Base-by-base conservation (phyloP, 1,140 invertebrate species). In the Conus ventricosus region DNA sequence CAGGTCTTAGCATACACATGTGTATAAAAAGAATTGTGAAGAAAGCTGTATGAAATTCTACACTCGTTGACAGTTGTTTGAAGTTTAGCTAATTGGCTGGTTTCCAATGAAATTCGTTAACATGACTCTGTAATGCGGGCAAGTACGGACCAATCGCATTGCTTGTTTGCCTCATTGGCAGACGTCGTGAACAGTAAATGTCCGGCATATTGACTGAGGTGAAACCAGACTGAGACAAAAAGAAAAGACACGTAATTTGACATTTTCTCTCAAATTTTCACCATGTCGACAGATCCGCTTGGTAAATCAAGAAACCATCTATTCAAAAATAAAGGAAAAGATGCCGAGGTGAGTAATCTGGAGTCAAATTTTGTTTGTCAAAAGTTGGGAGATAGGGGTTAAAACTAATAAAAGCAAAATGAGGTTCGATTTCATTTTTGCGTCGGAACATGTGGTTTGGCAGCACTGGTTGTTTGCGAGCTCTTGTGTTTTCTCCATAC, bases 241-340 rank as follows among this genome's bases (percentile, higher is more conserved):
- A 67, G 53, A 87, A 85, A 87, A 78, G 71, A 78, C 54, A 55
- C 54, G 25, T 76, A n/a, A 75, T 87, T 27, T 78, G 51, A 27
- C 85, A 55, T 55, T 76, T 80, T 27, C 6, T 11, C 17, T 39
- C 84, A 63, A 25, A 60, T 63, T 51, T 27, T n/a, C 85, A 84
- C 87, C 25, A 91, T 91, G 90, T 84, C 88, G 80, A 67, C 89
- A 71, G 90, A 91, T 87, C 85, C 90, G 39, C 54, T 86, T 78
- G 88, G 85, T 54, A 94, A 95, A 92, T 92, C 92, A 84, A 92
- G 98, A 95, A 97, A 98, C 96, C 97, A 98, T 96, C 97, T 97
- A 95, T 99, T 98, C 95, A 99, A 99, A 97, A 98, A 99, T 96
- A 98, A 98, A 97, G 98, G 98, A 93, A 99, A 98, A 96, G 98